Percentiles rank a stretch among this genome's conserved stretches.
Conservation (phyloP, 2,797 vertebrate genomes). For the Chelon labrosus region DNA sequence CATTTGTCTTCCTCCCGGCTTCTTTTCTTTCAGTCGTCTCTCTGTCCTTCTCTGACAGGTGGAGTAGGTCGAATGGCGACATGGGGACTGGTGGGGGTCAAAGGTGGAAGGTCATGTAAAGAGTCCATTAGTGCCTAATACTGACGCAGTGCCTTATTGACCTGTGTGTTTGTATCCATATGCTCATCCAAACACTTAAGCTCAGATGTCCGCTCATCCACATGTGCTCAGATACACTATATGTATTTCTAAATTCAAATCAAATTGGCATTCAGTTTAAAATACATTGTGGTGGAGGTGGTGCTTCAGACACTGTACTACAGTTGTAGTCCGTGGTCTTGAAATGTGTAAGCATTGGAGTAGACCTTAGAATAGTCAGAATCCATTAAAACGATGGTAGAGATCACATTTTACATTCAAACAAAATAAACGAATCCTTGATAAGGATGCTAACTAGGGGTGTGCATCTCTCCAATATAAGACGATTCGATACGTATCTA, state of each 20-base stretch:
- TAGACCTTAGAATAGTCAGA: background rate
- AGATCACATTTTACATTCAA: no score
- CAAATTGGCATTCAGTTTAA: background rate
- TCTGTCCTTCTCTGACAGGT: conserved; percentile 56
- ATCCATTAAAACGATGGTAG: background rate
- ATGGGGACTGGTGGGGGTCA: conserved; percentile 36
- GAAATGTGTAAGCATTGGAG: background rate
- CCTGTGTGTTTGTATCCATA: conserved; percentile 52
- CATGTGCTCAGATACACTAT: background rate
- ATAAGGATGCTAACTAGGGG: no score
- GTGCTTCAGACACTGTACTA: background rate
- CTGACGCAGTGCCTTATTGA: conserved; percentile 70
- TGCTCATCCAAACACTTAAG: conserved; percentile 46
- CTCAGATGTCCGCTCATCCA: background rate
- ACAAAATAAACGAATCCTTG: no score
- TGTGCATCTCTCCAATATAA: no score
- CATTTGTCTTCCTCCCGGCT: conserved; percentile 15
- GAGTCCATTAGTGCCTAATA: conserved; percentile 74
- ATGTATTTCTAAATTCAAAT: background rate
- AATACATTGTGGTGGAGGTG: background rate
- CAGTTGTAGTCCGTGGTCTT: background rate
- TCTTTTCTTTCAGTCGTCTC: background rate
- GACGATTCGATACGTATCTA: no score
- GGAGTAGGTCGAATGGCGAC: conserved; percentile 59
- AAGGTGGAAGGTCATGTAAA: conserved; percentile 68